phyloP scores from a whole-genome alignment of 2,797 vertebrate species.

The Megalops cyprinoides region DNA sequence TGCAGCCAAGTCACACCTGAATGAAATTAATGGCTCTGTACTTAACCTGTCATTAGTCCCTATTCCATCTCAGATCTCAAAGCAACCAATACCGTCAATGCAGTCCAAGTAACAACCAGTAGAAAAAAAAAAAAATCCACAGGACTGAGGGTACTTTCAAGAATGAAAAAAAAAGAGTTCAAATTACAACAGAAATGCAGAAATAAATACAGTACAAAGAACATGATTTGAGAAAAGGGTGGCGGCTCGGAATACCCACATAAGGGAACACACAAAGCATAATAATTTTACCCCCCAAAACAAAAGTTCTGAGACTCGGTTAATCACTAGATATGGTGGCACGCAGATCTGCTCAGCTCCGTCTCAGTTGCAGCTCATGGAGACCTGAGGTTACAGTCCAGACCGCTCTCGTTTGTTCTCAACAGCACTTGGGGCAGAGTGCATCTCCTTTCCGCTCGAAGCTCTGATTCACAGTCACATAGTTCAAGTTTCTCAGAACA shows the following conservation, averaged over 20 bases:
- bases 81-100: not conserved
- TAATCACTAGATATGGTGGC: not conserved
- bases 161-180: constrained; percentile 30
- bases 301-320: not conserved
- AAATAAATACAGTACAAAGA: constrained; percentile 57
- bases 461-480: not conserved
- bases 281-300: constrained; percentile 28
- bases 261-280: constrained; percentile 47
- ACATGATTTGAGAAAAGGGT: constrained; percentile 39
- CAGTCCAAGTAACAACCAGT: not conserved
- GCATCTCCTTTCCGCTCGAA: constrained; percentile 2
- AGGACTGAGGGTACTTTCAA: constrained; percentile 32
- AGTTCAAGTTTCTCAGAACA: not conserved
- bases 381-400: not conserved
- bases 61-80: not conserved
- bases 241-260: constrained; percentile 33
- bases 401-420: not conserved
- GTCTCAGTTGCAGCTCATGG: not conserved
- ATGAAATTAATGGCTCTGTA: not conserved
- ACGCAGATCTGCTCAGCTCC: not conserved
- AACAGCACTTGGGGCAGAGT: not conserved
- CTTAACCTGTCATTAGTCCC: not conserved
- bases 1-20: not conserved
- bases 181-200: constrained; percentile 29
- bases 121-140: not conserved